Evolutionary conservation across 2,797 vertebrate species (phyloP).

Genomic region (Parotocinclus haroldoi): DNA sequence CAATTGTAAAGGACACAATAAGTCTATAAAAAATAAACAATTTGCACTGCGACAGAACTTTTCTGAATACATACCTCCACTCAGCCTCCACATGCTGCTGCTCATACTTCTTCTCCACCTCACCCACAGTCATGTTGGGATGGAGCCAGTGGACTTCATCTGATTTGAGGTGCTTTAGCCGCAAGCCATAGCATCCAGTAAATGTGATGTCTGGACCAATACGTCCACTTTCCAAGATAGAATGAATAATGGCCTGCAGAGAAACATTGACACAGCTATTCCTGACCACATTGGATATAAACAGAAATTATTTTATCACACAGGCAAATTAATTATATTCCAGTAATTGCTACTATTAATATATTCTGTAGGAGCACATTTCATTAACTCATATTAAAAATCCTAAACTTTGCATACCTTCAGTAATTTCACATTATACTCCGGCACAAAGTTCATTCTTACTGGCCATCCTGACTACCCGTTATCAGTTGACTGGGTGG

Average conservation of each 20-base stretch:
- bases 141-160: constrained; percentile 91
- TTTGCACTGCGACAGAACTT: background rate
- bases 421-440: too few relatives aligned
- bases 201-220: constrained; percentile 82
- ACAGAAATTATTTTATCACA: background rate
- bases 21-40: constrained; percentile 1
- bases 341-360: too few relatives aligned
- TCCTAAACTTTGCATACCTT: too few relatives aligned
- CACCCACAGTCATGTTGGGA: constrained; percentile 77
- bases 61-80: constrained; percentile 77
- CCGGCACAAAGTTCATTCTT: too few relatives aligned
- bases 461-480: too few relatives aligned
- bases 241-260: constrained; percentile 74
- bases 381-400: too few relatives aligned
- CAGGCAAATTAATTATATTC: background rate
- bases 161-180: constrained; percentile 91
- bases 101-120: constrained; percentile 85
- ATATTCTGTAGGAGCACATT: too few relatives aligned
- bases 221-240: constrained; percentile 84
- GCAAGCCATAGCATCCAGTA: constrained; percentile 79
- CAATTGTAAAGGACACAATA: constrained; percentile 19
- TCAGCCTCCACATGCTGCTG: constrained; percentile 88
- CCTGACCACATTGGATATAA: too few relatives aligned
- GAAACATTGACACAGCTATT: background rate
- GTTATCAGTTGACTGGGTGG: too few relatives aligned